Evolutionary conservation across 2,888 invertebrate species (phyloP).

Genomic region (Nesidiocoris tenuis): DNA sequence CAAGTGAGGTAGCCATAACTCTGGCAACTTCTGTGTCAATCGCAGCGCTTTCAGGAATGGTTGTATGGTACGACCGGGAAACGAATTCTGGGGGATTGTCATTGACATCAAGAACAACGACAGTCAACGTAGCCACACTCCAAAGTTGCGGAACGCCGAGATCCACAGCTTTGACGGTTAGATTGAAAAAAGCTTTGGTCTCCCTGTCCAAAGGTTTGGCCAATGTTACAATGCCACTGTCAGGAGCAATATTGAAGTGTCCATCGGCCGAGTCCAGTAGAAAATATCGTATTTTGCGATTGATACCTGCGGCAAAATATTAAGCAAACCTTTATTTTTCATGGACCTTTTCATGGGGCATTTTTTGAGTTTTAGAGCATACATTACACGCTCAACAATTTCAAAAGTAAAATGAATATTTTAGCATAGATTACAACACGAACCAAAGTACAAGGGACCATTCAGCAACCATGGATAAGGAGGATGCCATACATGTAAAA

Average conservation of each 20-base stretch:
- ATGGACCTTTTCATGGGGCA: too few species aligned
- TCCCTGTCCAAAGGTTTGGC: slow-evolving; percentile 84
- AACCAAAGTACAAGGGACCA: not conserved
- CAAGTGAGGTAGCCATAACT: slow-evolving; percentile 87
- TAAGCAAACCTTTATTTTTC: not conserved
- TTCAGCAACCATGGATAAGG: too few species aligned
- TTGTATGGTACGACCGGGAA: slow-evolving; percentile 55
- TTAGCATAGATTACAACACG: not conserved
- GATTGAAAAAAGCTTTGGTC: slow-evolving; percentile 76
- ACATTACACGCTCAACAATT: not conserved
- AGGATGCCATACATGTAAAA: not conserved
- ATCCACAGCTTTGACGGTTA: slow-evolving; percentile 81
- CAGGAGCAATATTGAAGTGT: slow-evolving; percentile 76
- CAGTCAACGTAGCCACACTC: slow-evolving; percentile 67
- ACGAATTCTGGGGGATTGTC: slow-evolving; percentile 93
- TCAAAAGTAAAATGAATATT: not conserved
- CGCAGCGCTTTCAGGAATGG: slow-evolving; percentile 74
- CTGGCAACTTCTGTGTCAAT: slow-evolving; percentile 78
- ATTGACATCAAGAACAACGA: slow-evolving; percentile 87
- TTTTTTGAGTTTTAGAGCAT: too few species aligned
- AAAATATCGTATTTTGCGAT: slow-evolving; percentile 80
- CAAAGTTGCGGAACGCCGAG: slow-evolving; percentile 73
- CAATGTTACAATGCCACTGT: slow-evolving; percentile 83
- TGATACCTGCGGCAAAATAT: slow-evolving; percentile 59
- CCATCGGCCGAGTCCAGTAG: slow-evolving; percentile 68